A percentile compares a stretch with the other conserved stretches of the same genome.
Evolutionary conservation across 2,888 invertebrate species (phyloP).

Genomic region (Xestia c-nigrum): DNA sequence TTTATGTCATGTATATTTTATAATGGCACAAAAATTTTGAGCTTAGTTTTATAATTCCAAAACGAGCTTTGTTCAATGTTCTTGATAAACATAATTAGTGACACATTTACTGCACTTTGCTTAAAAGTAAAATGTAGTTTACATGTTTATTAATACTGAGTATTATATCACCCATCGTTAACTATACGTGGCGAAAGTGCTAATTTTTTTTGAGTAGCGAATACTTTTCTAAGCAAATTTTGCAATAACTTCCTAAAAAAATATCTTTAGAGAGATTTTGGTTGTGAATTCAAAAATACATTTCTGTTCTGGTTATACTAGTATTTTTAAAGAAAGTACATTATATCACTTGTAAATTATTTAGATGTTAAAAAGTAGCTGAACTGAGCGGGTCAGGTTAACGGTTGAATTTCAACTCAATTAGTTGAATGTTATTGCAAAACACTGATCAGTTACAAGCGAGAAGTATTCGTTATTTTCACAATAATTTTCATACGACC

Average conservation of each 20-base stretch:
- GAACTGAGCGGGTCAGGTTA: not conserved
- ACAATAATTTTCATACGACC: conserved; percentile 74
- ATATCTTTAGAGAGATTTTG: no score
- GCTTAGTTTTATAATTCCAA: conserved; percentile 55
- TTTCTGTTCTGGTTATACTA: not conserved
- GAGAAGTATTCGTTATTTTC: conserved; percentile 76
- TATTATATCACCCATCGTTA: conserved; percentile 74
- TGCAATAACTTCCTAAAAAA: conserved; percentile 68
- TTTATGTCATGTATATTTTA: conserved; percentile 22
- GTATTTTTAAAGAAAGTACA: not conserved
- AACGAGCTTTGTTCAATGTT: conserved; percentile 50
- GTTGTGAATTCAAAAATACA: not conserved
- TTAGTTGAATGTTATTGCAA: conserved; percentile 67
- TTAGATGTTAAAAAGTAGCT: not conserved
- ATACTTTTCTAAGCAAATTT: conserved; percentile 69
- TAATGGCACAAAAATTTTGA: conserved; percentile 66
- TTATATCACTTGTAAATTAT: not conserved
- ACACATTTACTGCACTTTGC: conserved; percentile 53
- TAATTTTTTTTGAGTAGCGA: conserved; percentile 71
- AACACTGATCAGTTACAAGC: conserved; percentile 60
- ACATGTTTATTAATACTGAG: conserved; percentile 81
- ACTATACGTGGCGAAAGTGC: conserved; percentile 66
- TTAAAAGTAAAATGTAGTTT: conserved; percentile 74
- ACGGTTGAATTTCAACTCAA: not conserved
- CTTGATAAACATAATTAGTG: conserved; percentile 45